These are phyloP conservation scores for Alligator mississippiensis DNA, from an alignment of 2,113 vertebrate genomes.

Conservation along the genomic window DNA sequence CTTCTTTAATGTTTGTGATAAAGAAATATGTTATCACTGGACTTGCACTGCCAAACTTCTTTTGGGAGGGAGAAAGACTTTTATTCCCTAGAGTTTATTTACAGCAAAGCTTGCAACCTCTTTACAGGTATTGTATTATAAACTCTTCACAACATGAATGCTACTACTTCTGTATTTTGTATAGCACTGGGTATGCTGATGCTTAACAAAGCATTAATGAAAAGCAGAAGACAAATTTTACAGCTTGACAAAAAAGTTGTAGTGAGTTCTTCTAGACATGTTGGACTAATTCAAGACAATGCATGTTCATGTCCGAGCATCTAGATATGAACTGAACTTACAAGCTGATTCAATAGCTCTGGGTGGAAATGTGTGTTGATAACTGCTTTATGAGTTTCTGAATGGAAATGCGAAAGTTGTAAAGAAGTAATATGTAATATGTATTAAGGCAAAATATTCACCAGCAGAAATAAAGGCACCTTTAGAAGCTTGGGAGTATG, in stretches of 20 bases:
- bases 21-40: neutral
- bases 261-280: neutral
- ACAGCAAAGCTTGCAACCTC: neutral
- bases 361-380: constrained; percentile 31
- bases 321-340: constrained; percentile 8
- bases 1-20: neutral
- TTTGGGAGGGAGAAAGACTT: neutral
- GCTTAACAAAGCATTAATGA: neutral
- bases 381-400: constrained; percentile 29
- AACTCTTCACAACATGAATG: neutral
- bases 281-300: neutral
- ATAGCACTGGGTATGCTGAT: neutral
- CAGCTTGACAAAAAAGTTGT: neutral
- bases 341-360: neutral
- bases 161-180: neutral
- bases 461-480: neutral
- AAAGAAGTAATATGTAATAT: neutral
- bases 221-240: neutral
- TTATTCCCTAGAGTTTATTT: neutral
- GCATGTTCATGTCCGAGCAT: neutral
- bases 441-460: neutral
- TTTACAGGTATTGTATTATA: neutral
- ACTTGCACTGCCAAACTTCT: neutral
- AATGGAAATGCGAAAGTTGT: constrained; percentile 5
- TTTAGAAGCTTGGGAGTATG: neutral